Base-by-base conservation (phyloP, 2,888 invertebrate species). In the Teleiodes luculella region DNA sequence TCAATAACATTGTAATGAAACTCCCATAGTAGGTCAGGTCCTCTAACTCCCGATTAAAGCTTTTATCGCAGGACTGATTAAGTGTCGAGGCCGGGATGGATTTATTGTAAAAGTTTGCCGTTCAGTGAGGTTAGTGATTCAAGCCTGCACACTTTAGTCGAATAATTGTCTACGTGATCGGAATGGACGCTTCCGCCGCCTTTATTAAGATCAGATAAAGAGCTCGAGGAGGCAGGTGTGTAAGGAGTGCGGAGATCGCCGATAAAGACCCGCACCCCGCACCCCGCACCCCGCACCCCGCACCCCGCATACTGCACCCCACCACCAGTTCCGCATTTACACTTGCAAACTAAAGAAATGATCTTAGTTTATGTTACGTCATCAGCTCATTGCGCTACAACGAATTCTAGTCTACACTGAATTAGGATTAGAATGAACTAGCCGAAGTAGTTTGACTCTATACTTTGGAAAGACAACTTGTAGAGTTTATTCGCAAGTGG, bases 151-250 rank as follows among this genome's bases (percentile, higher is more conserved):
- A 84, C 88, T 87, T 85, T 82, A 85, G 81, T 82, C 83, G 86
- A 85, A 89, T 88, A 88, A 89, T 89, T 89, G 88, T 87, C 86
- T 87, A 89, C 88, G 88, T 89, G 88, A 83, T 84, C 80, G 80
- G 87, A 88, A 88, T 88, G 55, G 74, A 72, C 70, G 78, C 76
- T 78, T 80, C 76, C 73, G 70, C 71, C 74, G 76, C 72, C 72
- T 83, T 86, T 86, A 87, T 86, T 88, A 86, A 86, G 80, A 83
- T 83, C 80, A 78, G 84, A 87, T 86, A 85, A 80, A 79, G 80
- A 78, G 69, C 75, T 79, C 66, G 59, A 63, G 62, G 62, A 53
- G 66, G 68, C 77, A 78, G 78, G 77, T 80, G 77, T 68, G 70
- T 64, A 41, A 35, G 31, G 46, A 8, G 45, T 64, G 48, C 45